phyloP scores from a whole-genome alignment of 1,140 invertebrate species.

The Scylla paramamosain region DNA sequence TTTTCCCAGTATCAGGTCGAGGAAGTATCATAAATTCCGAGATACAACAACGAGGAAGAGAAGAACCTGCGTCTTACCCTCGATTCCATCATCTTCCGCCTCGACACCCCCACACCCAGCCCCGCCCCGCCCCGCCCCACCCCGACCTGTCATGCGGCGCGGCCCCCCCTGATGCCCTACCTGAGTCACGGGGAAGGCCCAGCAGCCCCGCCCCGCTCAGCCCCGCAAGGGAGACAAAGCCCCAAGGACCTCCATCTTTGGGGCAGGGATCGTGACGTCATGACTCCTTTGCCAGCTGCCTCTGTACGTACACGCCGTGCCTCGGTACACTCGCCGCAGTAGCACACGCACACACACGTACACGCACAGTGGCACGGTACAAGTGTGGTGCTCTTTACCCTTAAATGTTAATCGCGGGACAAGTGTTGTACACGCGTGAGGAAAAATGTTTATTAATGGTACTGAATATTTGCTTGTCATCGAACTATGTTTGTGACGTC shows the following conservation, averaged over 20 bases:
- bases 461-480: not conserved
- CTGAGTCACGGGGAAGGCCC: constrained; percentile 8
- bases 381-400: not conserved
- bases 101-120: not conserved
- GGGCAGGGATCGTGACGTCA: not conserved
- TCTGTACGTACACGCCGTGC: too few species aligned
- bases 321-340: not conserved
- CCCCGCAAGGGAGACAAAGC: not conserved
- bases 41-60: not conserved
- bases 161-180: not conserved
- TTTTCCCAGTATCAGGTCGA: too few species aligned
- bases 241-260: too few species aligned
- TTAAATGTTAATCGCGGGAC: not conserved
- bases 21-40: too few species aligned
- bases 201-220: not conserved
- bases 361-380: not conserved
- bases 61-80: not conserved
- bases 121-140: not conserved
- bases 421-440: not conserved
- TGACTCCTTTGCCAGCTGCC: not conserved
- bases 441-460: not conserved
- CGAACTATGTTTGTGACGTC: not conserved
- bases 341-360: constrained; percentile 31
- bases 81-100: not conserved
- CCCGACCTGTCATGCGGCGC: not conserved